Evolutionary conservation across 64 coral and sea anemone species (phyloP), one percentile per base, ranked within the genome.

Genomic region (Platygyra sinensis): DNA sequence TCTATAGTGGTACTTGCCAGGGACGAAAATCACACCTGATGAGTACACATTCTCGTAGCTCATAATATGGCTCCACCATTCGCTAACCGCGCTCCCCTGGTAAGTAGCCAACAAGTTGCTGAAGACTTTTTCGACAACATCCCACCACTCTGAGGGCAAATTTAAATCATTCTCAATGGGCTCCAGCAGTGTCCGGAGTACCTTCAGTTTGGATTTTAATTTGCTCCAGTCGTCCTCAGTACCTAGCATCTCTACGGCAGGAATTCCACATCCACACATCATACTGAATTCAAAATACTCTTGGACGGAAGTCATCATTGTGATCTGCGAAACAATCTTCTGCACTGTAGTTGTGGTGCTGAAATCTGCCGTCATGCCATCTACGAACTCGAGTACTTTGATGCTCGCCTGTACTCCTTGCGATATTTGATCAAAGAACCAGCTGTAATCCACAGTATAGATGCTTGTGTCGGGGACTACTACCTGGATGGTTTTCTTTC

Each of bases 31-130:
- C 16, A 17, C 4, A n/a, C 89, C 93, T 24, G 89, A 94, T 38
- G 62, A 67, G 62, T 80, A 91, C 12, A 25, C 50, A 30, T 50
- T 14, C 27, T 73, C 6, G 19, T 73, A 87, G 10, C 63, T 86
- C 10, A 94, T 31, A 33, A 94, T 94, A 29, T 79, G 93, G 39
- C 82, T 87, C 93, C 93, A 94, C 88, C 93, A 94, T 16, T 94
- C 88, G 19, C 55, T 52, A 60, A 86, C 80, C 20, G 88, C 80
- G 4, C 19, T 19, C 0, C 88, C 93, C 22, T 57, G 80, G 30
- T 90, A 94, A 18, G 93, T 94, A 5, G 73, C 88, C 46, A 90
- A 20, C 52, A 94, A 25, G 57, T 94, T 94, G 31, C 74, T 30
- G 62, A 94, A 94, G 8, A 90, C 88, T 3, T 94, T 75, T 46